These are phyloP conservation scores for Scelioninae gen. 1 DNA, from an alignment of 2,888 invertebrate genomes.

Conservation along the genomic window DNA sequence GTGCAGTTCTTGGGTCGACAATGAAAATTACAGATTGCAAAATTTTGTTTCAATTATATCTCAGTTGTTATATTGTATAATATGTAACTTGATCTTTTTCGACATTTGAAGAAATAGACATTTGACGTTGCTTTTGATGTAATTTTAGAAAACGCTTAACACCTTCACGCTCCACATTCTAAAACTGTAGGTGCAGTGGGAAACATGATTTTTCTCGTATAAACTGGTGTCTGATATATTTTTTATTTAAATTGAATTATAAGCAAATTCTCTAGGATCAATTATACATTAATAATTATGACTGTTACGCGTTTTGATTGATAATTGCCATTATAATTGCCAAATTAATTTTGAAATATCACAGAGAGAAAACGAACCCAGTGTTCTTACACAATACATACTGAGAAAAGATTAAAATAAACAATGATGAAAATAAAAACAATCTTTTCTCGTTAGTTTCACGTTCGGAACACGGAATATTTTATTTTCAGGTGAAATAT, in stretches of 20 bases:
- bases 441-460: no score
- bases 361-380: no score
- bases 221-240: not conserved
- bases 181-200: conserved; percentile 33
- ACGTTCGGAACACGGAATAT: no score
- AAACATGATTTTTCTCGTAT: conserved; percentile 21
- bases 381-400: no score
- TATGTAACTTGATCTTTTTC: conserved; percentile 34
- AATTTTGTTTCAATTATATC: not conserved
- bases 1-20: not conserved
- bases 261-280: no score
- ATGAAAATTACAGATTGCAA: not conserved
- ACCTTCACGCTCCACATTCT: conserved; percentile 56
- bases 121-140: conserved; percentile 45
- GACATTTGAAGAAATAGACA: conserved; percentile 27
- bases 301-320: no score
- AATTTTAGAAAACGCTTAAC: conserved; percentile 62
- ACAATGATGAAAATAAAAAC: no score
- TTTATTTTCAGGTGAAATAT: no score
- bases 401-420: no score
- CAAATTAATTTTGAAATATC: no score
- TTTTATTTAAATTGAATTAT: not conserved
- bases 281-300: no score
- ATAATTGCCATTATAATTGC: no score
- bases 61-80: conserved; percentile 9